A percentile compares a stretch with the other conserved stretches of the same genome.
Evolutionary conservation across 2,888 invertebrate genomes (phyloP).

Genomic region (Ormia ochracea): DNA sequence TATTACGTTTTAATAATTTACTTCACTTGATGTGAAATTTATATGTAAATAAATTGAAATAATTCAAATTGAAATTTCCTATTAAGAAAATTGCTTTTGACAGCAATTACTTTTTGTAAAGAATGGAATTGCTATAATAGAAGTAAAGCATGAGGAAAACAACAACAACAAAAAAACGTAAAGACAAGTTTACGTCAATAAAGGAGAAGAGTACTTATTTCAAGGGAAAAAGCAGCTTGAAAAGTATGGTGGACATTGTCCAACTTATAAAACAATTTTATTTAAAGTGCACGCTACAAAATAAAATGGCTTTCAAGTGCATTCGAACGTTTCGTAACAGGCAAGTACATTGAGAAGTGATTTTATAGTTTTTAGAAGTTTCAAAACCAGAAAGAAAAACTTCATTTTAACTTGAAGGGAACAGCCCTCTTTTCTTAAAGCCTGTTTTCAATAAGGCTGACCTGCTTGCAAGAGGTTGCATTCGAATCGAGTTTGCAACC

Average conservation of each 20-base stretch:
- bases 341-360: neutral
- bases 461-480: neutral
- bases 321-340: neutral
- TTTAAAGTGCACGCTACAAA: neutral
- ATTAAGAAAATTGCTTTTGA: slow-evolving; percentile 63
- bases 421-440: neutral
- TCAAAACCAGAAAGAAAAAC: too few species aligned
- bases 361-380: neutral
- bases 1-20: neutral
- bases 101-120: slow-evolving; percentile 50
- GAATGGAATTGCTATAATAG: slow-evolving; percentile 34
- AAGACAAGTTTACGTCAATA: neutral
- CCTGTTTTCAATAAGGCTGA: neutral
- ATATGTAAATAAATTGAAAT: slow-evolving; percentile 19
- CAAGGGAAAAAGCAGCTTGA: neutral
- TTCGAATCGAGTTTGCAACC: too few species aligned
- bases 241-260: slow-evolving; percentile 49
- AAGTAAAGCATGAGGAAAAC: neutral
- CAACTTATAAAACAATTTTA: slow-evolving; percentile 25
- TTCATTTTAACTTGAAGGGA: too few species aligned
- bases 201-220: slow-evolving; percentile 36
- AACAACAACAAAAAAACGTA: neutral
- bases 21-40: slow-evolving; percentile 18
- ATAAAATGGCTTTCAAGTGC: neutral
- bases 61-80: slow-evolving; percentile 53